Percentiles rank a stretch among this genome's conserved stretches.
Evolutionary conservation across 2,113 vertebrate species (phyloP).

Genomic region (Montifringilla adamsi): DNA sequence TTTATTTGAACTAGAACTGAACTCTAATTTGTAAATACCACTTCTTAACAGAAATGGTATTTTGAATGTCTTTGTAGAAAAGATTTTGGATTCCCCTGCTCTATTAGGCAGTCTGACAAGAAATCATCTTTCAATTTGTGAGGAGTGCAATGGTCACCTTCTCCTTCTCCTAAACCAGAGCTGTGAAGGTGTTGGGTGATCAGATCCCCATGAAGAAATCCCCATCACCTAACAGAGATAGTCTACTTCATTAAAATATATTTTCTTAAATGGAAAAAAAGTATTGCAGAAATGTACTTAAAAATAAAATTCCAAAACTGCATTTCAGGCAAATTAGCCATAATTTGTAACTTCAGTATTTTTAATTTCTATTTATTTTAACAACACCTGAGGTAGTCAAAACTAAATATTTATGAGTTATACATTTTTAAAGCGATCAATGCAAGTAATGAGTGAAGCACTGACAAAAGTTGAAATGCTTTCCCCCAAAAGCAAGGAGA

Average conservation of each 20-base stretch:
- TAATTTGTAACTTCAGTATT: not conserved
- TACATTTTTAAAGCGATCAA: not conserved
- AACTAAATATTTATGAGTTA: not conserved
- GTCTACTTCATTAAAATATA: not conserved
- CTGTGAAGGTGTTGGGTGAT: not conserved
- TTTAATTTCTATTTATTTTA: not conserved
- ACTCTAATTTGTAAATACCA: conserved; percentile 49
- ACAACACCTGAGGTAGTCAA: not conserved
- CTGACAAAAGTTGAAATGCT: fast-evolving
- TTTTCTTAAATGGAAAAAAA: not conserved
- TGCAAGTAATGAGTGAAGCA: not conserved
- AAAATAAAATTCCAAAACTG: not conserved
- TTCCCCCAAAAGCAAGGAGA: not conserved
- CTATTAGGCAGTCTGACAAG: not conserved
- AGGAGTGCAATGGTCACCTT: not conserved
- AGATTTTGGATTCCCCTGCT: conserved; percentile 4
- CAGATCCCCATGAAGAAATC: not conserved
- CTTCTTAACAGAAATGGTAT: conserved; percentile 46
- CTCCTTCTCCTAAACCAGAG: not conserved
- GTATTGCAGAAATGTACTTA: not conserved
- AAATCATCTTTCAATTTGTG: not conserved
- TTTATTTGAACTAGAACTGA: conserved; percentile 60
- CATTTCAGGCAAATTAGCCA: not conserved
- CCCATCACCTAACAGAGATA: not conserved
- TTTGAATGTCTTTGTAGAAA: conserved; percentile 4